phyloP scores from a whole-genome alignment of 2,113 vertebrate genomes.

The Gymnarchus niloticus region DNA sequence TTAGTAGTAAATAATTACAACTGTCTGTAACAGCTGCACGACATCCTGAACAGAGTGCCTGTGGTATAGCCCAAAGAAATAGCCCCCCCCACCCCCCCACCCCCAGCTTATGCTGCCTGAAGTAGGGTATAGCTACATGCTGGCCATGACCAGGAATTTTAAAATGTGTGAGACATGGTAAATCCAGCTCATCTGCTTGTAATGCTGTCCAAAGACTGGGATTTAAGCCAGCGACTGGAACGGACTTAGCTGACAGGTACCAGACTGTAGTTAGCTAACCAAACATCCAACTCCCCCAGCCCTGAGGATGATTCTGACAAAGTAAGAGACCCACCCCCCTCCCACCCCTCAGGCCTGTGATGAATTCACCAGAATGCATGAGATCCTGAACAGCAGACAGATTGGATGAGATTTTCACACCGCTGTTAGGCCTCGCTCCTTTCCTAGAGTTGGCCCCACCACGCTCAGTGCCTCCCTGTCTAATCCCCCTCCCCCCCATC shows the following conservation, averaged over 20 bases:
- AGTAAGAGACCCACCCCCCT: background rate
- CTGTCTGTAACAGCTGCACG: constrained; percentile 15
- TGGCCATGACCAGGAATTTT: constrained; percentile 66
- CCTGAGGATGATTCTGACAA: background rate
- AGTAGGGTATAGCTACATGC: constrained; percentile 17
- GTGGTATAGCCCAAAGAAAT: background rate
- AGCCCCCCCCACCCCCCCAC: constrained; percentile 3
- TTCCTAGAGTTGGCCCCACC: no score
- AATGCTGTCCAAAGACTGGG: constrained; percentile 32
- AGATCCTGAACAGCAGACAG: background rate
- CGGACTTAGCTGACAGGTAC: constrained; percentile 52
- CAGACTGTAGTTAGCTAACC: background rate
- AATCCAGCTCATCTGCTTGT: constrained; percentile 62
- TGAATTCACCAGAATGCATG: constrained; percentile 15
- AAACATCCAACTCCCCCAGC: background rate
- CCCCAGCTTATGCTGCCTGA: background rate
- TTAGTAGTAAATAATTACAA: constrained; percentile 11
- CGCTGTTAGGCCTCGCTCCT: no score
- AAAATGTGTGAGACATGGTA: constrained; percentile 56
- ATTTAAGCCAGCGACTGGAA: constrained; percentile 40
- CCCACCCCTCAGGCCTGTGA: background rate
- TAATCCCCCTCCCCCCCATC: background rate
- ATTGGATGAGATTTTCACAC: background rate
- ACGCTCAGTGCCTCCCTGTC: background rate
- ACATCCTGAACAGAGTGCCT: background rate